Evolutionary conservation across 2,797 vertebrate genomes (phyloP).

Genomic region (Sebastes trivittatus): DNA sequence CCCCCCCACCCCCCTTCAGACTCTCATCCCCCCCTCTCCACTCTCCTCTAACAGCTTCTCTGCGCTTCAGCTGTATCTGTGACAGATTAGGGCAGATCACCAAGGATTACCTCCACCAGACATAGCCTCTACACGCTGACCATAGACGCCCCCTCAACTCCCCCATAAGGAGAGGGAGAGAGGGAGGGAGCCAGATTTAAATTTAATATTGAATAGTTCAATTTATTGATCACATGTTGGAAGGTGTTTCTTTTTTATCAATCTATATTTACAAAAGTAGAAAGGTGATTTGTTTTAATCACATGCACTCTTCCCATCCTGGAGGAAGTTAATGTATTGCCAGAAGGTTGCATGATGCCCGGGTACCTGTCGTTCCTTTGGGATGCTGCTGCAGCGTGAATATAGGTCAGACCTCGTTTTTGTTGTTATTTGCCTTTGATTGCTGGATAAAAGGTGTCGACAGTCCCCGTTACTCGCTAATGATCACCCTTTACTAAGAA

Average conservation of each 20-base stretch:
- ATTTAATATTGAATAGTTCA: constrained; percentile 26
- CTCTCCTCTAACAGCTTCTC: constrained; percentile 69
- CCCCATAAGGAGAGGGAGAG: constrained; percentile 16
- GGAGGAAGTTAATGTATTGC: not conserved
- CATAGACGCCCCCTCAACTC: constrained; percentile 51
- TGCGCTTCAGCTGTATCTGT: constrained; percentile 82
- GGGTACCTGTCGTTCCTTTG: constrained; percentile 54
- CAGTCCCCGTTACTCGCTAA: constrained; percentile 36
- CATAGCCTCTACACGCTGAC: constrained; percentile 73
- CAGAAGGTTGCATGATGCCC: constrained; percentile 17
- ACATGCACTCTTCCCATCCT: not conserved
- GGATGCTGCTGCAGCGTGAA: constrained; percentile 56
- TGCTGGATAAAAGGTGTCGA: constrained; percentile 42
- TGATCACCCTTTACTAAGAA: constrained; percentile 46
- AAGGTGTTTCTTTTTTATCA: not conserved
- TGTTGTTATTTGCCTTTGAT: constrained; percentile 60
- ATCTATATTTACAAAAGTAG: not conserved
- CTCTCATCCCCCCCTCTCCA: constrained; percentile 42
- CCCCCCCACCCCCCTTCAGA: constrained; percentile 31
- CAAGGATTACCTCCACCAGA: constrained; percentile 82
- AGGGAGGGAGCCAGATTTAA: constrained; percentile 12
- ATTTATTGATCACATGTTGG: constrained; percentile 21
- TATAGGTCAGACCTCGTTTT: constrained; percentile 69
- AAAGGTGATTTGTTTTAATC: constrained; percentile 12
- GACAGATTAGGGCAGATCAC: constrained; percentile 86